Evolutionary conservation across 1,140 invertebrate species (phyloP).

Genomic region (Monochamus saltuarius): DNA sequence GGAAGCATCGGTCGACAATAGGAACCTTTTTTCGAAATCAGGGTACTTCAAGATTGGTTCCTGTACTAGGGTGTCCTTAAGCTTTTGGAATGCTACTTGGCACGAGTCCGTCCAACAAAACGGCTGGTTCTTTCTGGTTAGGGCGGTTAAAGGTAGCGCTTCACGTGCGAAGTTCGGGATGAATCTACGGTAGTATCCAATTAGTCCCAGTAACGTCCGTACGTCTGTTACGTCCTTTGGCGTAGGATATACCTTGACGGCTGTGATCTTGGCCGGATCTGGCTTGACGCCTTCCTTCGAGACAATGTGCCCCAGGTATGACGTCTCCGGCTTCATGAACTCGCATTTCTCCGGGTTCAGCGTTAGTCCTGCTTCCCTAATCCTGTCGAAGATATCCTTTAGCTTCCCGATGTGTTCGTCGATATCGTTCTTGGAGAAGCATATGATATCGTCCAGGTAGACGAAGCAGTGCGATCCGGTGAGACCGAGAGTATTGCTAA

Average conservation of each 20-base stretch:
- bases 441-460: constrained; percentile 35
- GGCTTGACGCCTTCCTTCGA: constrained; percentile 18
- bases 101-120: constrained; percentile 42
- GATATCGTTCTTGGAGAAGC: constrained; percentile 22
- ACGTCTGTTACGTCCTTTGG: constrained; percentile 40
- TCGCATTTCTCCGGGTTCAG: constrained; percentile 53
- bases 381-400: no score
- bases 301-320: constrained; percentile 49
- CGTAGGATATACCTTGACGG: constrained; percentile 33
- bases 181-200: constrained; percentile 31
- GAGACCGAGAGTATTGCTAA: no score
- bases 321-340: constrained; percentile 33
- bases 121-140: constrained; percentile 30
- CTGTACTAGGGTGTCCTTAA: constrained; percentile 36
- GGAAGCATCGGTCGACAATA: constrained; percentile 36
- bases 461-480: constrained; percentile 18
- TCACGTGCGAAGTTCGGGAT: neutral
- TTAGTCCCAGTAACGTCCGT: constrained; percentile 22
- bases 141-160: constrained; percentile 31
- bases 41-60: constrained; percentile 46
- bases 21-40: constrained; percentile 39
- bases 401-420: constrained; percentile 36
- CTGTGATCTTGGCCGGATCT: constrained; percentile 33
- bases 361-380: constrained; percentile 17
- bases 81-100: constrained; percentile 32